A percentile compares a stretch with the other conserved stretches of the same genome.
These are phyloP conservation scores for Archips crataeganus DNA, from an alignment of 2,888 invertebrate genomes.

Conservation along the genomic window DNA sequence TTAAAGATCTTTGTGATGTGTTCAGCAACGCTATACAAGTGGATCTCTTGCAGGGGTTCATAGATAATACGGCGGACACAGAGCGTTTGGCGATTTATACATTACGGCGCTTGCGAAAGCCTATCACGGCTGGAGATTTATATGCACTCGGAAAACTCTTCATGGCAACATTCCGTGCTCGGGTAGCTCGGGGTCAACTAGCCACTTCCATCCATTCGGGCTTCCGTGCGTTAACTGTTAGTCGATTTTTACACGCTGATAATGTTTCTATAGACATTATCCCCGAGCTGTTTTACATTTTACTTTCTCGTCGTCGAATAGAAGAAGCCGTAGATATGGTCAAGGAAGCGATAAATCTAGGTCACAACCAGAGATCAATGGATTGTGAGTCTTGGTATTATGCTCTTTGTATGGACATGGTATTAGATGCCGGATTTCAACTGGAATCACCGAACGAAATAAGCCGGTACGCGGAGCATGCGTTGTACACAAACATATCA, in stretches of 20 bases:
- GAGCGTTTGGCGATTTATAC: slow-evolving; percentile 65
- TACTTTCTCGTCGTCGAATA: slow-evolving; percentile 75
- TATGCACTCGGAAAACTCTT: slow-evolving; percentile 77
- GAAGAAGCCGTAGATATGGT: slow-evolving; percentile 80
- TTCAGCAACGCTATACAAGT: slow-evolving; percentile 79
- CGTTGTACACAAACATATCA: slow-evolving; percentile 58
- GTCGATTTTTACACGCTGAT: slow-evolving; percentile 73
- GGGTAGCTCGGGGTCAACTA: slow-evolving; percentile 67
- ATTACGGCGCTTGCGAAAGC: slow-evolving; percentile 60
- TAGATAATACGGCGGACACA: slow-evolving; percentile 67
- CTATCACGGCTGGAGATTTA: slow-evolving; percentile 75
- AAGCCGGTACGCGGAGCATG: slow-evolving; percentile 69
- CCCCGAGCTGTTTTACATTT: slow-evolving; percentile 75
- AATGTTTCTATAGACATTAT: slow-evolving; percentile 73
- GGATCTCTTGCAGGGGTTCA: slow-evolving; percentile 71
- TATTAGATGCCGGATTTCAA: slow-evolving; percentile 85
- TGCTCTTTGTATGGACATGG: slow-evolving; percentile 84
- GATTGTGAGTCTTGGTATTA: slow-evolving; percentile 83
- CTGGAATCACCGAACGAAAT: slow-evolving; percentile 79
- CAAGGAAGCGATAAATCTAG: slow-evolving; percentile 62
- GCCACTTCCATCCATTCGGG: slow-evolving; percentile 69
- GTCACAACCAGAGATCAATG: slow-evolving; percentile 55
- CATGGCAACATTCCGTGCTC: slow-evolving; percentile 72
- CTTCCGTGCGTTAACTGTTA: slow-evolving; percentile 71
- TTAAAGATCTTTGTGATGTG: slow-evolving; percentile 75